Evolutionary conservation across 2,888 invertebrate species (phyloP).

Genomic region (Seira musarum): DNA sequence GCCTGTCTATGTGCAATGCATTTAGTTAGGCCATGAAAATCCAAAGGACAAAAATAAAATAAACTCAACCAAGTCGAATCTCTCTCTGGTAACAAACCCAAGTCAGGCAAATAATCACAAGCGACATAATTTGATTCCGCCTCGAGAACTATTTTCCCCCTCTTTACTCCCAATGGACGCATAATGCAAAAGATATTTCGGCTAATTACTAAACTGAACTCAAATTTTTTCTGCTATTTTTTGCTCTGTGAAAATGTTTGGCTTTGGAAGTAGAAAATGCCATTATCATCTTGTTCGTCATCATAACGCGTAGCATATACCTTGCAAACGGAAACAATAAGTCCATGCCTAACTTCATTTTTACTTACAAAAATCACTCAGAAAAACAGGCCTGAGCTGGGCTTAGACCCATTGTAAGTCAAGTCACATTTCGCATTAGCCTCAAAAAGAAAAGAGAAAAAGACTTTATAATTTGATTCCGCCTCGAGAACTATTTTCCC

Average conservation of each 20-base stretch:
- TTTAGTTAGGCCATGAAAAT: conserved; percentile 28
- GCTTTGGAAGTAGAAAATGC: conserved; percentile 6
- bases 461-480: conserved; percentile 4
- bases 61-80: conserved; percentile 40
- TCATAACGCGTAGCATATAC: no score
- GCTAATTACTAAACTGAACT: conserved; percentile 38
- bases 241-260: not conserved
- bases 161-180: conserved; percentile 36
- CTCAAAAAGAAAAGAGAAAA: no score
- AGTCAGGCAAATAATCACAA: conserved; percentile 48
- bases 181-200: conserved; percentile 35
- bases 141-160: no score
- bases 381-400: no score
- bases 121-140: conserved; percentile 23
- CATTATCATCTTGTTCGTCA: conserved; percentile 1
- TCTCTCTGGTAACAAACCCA: conserved; percentile 19
- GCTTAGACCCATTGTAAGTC: no score
- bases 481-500: no score
- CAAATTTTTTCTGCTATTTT: not conserved
- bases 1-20: not conserved
- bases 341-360: no score
- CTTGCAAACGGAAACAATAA: no score
- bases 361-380: no score
- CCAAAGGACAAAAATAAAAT: conserved; percentile 29
- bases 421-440: no score